Evolutionary conservation across 2,888 invertebrate genomes (phyloP).

Genomic region (Hypomecis atomaria): DNA sequence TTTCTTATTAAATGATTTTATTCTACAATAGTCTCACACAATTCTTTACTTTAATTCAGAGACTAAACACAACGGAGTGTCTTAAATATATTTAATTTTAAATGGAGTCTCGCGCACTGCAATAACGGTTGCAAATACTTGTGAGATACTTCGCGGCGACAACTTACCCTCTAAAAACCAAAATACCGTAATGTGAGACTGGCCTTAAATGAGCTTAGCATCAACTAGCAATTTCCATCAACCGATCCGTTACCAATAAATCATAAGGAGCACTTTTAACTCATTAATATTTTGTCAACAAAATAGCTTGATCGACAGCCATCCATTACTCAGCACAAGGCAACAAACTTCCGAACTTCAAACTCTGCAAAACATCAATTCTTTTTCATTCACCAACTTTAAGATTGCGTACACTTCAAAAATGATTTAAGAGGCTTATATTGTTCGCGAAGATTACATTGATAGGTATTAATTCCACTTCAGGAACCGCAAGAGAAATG

Average conservation of each 20-base stretch:
- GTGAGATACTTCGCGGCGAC: too few relatives aligned
- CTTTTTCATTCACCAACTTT: constrained; percentile 41
- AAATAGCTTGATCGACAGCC: constrained; percentile 53
- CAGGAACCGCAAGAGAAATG: constrained; percentile 20
- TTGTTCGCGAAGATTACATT: constrained; percentile 41
- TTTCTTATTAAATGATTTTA: too few relatives aligned
- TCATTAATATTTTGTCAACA: constrained; percentile 49
- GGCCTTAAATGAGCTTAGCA: too few relatives aligned
- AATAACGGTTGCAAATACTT: too few relatives aligned
- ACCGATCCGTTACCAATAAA: constrained; percentile 1
- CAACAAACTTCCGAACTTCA: constrained; percentile 47
- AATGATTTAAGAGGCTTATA: constrained; percentile 42
- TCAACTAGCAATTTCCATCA: background rate
- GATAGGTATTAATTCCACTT: constrained; percentile 38
- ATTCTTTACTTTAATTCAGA: too few relatives aligned
- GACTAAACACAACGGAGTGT: too few relatives aligned
- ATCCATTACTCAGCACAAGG: constrained; percentile 48
- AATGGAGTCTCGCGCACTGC: too few relatives aligned
- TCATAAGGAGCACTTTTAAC: constrained; percentile 14
- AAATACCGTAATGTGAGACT: too few relatives aligned
- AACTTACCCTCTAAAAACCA: too few relatives aligned
- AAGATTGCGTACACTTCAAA: constrained; percentile 38
- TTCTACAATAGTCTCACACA: too few relatives aligned
- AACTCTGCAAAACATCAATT: constrained; percentile 41
- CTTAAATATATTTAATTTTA: too few relatives aligned